Evolutionary conservation across 2,888 invertebrate species (phyloP).

Genomic region (Parnassius orleans): DNA sequence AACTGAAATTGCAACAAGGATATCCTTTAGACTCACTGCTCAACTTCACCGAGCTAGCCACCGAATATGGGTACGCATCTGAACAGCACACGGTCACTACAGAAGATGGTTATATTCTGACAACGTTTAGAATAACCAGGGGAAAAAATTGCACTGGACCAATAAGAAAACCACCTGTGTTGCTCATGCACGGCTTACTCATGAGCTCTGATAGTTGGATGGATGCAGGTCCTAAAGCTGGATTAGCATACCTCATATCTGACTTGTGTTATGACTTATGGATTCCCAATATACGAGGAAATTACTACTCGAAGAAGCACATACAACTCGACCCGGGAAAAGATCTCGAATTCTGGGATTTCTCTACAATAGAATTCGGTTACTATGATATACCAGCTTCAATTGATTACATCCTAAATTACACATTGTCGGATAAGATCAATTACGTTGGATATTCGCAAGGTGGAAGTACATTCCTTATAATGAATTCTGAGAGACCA

Average conservation of each 20-base stretch:
- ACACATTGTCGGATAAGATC: constrained; percentile 46
- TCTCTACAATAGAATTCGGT: constrained; percentile 87
- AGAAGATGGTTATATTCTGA: no score
- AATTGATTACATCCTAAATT: constrained; percentile 14
- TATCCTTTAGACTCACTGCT: no score
- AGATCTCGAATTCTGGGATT: constrained; percentile 70
- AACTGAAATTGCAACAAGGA: constrained; percentile 37
- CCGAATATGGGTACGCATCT: constrained; percentile 40
- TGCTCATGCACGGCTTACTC: no score
- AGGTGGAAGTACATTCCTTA: constrained; percentile 42
- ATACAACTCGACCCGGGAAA: no score
- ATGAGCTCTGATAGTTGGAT: constrained; percentile 40
- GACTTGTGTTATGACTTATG: constrained; percentile 47
- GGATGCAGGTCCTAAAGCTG: constrained; percentile 53
- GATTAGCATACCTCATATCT: constrained; percentile 25
- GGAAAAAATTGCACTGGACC: no score
- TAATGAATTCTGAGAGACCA: no score
- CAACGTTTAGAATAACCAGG: no score
- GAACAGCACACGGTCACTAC: constrained; percentile 47
- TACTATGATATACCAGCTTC: constrained; percentile 86
- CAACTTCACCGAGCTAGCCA: no score
- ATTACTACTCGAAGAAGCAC: constrained; percentile 51
- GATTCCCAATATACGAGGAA: constrained; percentile 54
- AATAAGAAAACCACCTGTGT: no score
- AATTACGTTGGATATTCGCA: constrained; percentile 76